Base-by-base conservation (phyloP, 1,140 invertebrate species). In the Agrypnia vestita region DNA sequence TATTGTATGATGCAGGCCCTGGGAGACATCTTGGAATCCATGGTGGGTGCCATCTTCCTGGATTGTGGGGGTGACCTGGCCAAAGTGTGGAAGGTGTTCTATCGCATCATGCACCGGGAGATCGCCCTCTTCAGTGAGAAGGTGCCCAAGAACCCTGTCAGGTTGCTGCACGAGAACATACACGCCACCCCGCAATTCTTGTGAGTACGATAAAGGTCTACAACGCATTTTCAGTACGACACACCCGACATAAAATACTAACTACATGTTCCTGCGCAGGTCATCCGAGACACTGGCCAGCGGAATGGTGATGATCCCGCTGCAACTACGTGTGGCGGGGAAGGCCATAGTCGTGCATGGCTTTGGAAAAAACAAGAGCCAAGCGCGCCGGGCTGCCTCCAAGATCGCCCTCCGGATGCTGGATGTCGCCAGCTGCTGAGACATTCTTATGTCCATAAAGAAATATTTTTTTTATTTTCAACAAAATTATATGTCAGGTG, bases 21-120 rank as follows among this genome's bases (percentile, higher is more conserved):
- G 12, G 97, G 97, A 4, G 97, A 99, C 88, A 91, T 99, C 61
- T 97, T 98, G 87, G 98, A 99, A 89, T 96, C 97, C 0, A 85
- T 98, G 0, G 94, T 95, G 69, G 98, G 97, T 8, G 98, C 97
- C 0, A 94, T 99, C 79, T 99, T 94, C 86, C 86, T 99, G 10
- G 98, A 99, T 89, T 94, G 93, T 85, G 92, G 92, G 11, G 95
- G 95, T 84, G 90, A 94, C 85, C 86, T 99, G n/a, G 86, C 93
- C 9, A 89, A 88, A 4, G 95, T 97, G 0, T 99, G 98, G 98
- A 87, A 91, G 25, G 92, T 98, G 0, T 92, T 97, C 80, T 97
- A 95, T 84, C 86, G 85, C 21, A 86, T 97, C 0, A 95, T 96
- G 92, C 87, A 92, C 80, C 88, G 91, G 51, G 95, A 96, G 90